These are phyloP conservation scores for Grammomys dolichurus DNA, from an alignment of 2,113 vertebrate species.

Conservation along the genomic window DNA sequence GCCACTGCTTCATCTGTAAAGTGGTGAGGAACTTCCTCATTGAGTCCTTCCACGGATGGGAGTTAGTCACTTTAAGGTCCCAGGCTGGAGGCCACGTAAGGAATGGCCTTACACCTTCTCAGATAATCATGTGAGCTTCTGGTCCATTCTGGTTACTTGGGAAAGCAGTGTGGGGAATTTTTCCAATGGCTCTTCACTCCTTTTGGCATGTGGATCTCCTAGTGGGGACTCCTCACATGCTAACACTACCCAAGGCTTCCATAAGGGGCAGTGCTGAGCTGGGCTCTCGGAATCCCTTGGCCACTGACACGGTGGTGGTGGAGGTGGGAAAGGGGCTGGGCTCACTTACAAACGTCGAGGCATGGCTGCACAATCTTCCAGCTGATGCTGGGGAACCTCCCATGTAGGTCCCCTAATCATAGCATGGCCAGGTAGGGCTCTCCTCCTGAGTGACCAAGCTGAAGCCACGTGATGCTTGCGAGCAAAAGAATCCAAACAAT, in stretches of 20 bases:
- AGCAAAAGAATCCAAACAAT: too few relatives aligned
- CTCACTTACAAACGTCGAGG: neutral
- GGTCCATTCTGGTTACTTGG: too few relatives aligned
- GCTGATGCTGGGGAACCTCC: neutral
- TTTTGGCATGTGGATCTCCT: too few relatives aligned
- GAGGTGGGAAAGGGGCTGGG: neutral
- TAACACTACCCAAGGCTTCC: neutral
- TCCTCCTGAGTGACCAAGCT: neutral
- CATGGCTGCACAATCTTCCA: neutral
- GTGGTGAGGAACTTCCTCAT: fast-evolving
- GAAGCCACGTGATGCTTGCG: fast-evolving
- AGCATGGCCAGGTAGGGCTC: neutral
- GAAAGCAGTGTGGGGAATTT: too few relatives aligned
- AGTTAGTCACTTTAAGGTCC: neutral
- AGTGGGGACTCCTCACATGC: neutral
- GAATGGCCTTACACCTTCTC: too few relatives aligned
- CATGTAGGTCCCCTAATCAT: too few relatives aligned
- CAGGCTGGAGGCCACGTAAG: neutral
- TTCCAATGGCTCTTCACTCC: too few relatives aligned
- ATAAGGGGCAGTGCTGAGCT: fast-evolving
- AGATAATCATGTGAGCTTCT: too few relatives aligned
- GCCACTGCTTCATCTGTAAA: neutral
- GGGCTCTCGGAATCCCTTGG: fast-evolving
- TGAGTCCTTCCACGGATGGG: neutral
- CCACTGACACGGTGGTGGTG: too few relatives aligned